Conservation (phyloP, 2,797 vertebrate genomes). For the Anabas testudineus region DNA sequence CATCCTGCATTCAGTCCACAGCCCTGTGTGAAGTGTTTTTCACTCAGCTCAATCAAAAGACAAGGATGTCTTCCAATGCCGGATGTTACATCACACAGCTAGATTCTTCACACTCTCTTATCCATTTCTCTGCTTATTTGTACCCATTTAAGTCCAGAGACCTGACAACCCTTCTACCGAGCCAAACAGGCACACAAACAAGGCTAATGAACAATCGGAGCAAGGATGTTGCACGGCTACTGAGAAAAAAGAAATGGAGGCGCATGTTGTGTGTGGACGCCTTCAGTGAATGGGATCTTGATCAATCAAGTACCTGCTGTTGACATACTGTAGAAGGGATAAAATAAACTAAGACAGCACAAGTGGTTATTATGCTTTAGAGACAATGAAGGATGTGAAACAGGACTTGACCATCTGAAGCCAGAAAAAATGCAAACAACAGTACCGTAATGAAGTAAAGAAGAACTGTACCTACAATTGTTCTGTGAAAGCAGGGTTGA, state of each 20-base stretch:
- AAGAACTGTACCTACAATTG: neutral
- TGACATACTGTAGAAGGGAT: slow-evolving; percentile 41
- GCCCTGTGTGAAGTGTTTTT: slow-evolving; percentile 71
- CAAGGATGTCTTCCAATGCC: slow-evolving; percentile 69
- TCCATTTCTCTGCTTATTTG: slow-evolving; percentile 73
- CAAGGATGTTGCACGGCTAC: slow-evolving; percentile 54
- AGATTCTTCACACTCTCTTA: slow-evolving; percentile 71
- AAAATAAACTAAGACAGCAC: slow-evolving; percentile 22
- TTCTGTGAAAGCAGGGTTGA: slow-evolving; percentile 33
- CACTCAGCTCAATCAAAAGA: slow-evolving; percentile 72
- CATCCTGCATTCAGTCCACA: slow-evolving; percentile 67
- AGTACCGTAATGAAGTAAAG: no score
- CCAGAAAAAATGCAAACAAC: slow-evolving; percentile 41
- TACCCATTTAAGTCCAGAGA: slow-evolving; percentile 66
- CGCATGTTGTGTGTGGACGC: slow-evolving; percentile 43
- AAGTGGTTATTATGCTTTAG: slow-evolving; percentile 31
- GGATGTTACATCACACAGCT: slow-evolving; percentile 78
- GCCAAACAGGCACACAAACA: slow-evolving; percentile 65
- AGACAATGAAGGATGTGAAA: slow-evolving; percentile 32
- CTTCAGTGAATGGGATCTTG: slow-evolving; percentile 51
- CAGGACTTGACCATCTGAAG: slow-evolving; percentile 34
- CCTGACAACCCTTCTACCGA: slow-evolving; percentile 48
- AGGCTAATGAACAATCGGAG: slow-evolving; percentile 64
- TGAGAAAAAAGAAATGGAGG: slow-evolving; percentile 63
- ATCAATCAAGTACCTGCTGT: slow-evolving; percentile 63